Base-by-base conservation (phyloP, 2,888 invertebrate species). In the Nomada lathburiana region DNA sequence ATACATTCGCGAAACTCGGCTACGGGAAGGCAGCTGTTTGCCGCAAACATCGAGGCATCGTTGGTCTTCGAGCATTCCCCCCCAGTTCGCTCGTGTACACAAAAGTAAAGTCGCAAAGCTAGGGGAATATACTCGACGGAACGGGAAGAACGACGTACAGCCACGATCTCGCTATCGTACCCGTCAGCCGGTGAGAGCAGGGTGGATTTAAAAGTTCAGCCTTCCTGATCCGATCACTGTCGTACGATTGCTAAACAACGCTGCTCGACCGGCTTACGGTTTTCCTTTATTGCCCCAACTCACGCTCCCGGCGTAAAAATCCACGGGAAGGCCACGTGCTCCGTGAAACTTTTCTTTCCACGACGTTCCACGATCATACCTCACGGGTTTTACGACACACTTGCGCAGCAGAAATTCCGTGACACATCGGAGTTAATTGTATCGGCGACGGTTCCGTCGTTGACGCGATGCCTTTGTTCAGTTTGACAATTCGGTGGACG, bases 121-220 rank as follows among this genome's bases (percentile, higher is more conserved):
- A 36, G 36, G 36, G 36, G 36, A 7, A 36, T 36, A 36, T 36
- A 36, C 36, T 36, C 2, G 29, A 59, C 11, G 5, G 59, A 29
- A 29, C 9, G 29, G 16, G 11, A 5, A 29, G 42, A 18, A 18
- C 20, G 29, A 68, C 16, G 16, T 10, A 65, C 11, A 53, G 16
- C 11, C 36, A 9, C 36, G 67, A 67, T 16, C 53, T 36, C 20
- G 52, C 65, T 13, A 52, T 16, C 29, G 57, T n/a, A 2, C 2
- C 13, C 26, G 26, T 23, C 50, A 26, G 4, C 42, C 16, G 50
- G 1, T 20, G 50, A 52, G 60, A 42, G 26, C 29, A 5, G 36
- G 18, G 9, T 11, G 80, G 65, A 70, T 70, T 74, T 80, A 60
- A 75, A 80, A 82, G 64, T 73, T 79, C 53, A 42, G 47, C 42